Evolutionary conservation across 2,113 vertebrate genomes (phyloP).

Genomic region (Sterna hirundo): DNA sequence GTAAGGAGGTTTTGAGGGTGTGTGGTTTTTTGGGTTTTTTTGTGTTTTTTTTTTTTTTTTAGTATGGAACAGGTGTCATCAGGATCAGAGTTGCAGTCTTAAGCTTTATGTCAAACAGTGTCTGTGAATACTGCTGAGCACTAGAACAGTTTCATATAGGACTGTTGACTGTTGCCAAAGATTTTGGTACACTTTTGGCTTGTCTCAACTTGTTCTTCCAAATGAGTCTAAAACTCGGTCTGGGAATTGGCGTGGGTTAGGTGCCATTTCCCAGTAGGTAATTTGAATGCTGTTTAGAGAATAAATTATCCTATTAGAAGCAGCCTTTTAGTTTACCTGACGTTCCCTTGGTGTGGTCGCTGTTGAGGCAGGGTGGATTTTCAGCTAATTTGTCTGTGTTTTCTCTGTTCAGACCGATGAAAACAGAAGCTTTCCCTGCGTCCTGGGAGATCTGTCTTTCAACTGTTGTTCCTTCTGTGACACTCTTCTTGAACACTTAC

Average conservation of each 20-base stretch:
- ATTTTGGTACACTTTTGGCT: not conserved
- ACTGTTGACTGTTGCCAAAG: not conserved
- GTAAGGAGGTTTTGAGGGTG: not conserved
- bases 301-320: not conserved
- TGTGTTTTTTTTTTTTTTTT: not conserved
- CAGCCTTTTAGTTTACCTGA: not conserved
- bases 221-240: not conserved
- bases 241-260: not conserved
- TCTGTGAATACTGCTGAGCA: not conserved
- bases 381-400: not conserved
- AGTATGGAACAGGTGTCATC: not conserved
- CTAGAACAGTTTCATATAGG: not conserved
- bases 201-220: not conserved
- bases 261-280: not conserved
- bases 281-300: not conserved
- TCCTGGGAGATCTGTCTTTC: not conserved
- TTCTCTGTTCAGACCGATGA: not conserved
- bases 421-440: not conserved
- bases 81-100: not conserved
- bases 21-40: too few relatives aligned
- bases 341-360: not conserved
- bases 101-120: not conserved
- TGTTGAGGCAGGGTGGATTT: not conserved
- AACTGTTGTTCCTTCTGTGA: not conserved
- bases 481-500: not conserved